Conservation (phyloP, 2,113 vertebrate genomes). For the Seriola aureovittata region DNA sequence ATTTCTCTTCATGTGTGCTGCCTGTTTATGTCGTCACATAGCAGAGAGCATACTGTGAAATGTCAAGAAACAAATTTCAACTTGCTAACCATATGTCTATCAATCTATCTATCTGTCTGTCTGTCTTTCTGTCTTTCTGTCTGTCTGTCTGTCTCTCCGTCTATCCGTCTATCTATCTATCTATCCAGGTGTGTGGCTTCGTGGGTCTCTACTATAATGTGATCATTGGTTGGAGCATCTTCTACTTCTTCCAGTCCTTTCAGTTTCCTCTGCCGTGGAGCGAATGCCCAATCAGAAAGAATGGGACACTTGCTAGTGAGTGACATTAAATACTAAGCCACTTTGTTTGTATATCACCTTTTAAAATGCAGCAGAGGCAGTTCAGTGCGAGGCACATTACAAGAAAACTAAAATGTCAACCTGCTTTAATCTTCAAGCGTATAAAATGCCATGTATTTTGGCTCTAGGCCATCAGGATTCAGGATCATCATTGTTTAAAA, state of each 20-base stretch:
- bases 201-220: slow-evolving; percentile 99
- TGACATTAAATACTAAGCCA: slow-evolving; percentile 24
- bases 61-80: too few relatives aligned
- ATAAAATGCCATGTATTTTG: not conserved
- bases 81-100: not conserved
- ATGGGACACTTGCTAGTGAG: slow-evolving; percentile 91
- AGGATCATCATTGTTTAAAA: too few relatives aligned
- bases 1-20: not conserved
- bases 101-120: slow-evolving; percentile 16
- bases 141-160: not conserved
- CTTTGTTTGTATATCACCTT: not conserved
- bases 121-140: not conserved
- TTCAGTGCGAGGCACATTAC: not conserved
- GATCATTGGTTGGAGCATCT: slow-evolving; percentile 99
- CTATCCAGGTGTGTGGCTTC: slow-evolving; percentile 93
- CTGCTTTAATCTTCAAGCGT: not conserved
- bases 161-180: slow-evolving; percentile 27
- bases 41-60: not conserved
- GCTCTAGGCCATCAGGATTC: not conserved
- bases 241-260: slow-evolving; percentile 99
- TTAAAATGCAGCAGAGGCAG: too few relatives aligned
- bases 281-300: slow-evolving; percentile 92
- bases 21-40: not conserved
- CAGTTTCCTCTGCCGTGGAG: slow-evolving; percentile 98
- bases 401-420: not conserved